Conservation (phyloP, 2,888 invertebrate species). For the Lycophotia porphyrea region DNA sequence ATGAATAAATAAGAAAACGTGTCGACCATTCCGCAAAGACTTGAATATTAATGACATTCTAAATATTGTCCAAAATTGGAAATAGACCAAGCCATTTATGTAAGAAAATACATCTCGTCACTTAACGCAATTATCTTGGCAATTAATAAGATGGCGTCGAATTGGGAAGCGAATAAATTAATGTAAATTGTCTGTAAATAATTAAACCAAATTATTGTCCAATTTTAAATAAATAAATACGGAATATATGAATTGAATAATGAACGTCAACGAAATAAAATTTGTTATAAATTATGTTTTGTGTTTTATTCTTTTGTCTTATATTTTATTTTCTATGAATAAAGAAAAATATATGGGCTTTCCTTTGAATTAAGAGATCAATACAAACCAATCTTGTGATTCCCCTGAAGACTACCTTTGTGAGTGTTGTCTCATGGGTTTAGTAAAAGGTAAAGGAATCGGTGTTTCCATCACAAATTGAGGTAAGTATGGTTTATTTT, state of each 20-base stretch:
- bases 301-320: conserved; percentile 48
- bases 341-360: neutral
- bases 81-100: conserved; percentile 46
- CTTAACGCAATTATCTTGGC: conserved; percentile 58
- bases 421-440: conserved; percentile 27
- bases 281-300: conserved; percentile 67
- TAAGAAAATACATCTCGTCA: conserved; percentile 47
- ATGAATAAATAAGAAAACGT: conserved; percentile 47
- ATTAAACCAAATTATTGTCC: conserved; percentile 63
- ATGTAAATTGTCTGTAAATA: conserved; percentile 67
- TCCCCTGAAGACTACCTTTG: conserved; percentile 27
- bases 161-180: conserved; percentile 49
- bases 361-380: conserved; percentile 6
- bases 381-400: conserved; percentile 36
- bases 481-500: conserved; percentile 22
- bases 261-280: conserved; percentile 74
- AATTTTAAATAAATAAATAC: conserved; percentile 64
- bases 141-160: conserved; percentile 51
- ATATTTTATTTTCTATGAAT: neutral
- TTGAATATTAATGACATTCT: conserved; percentile 56
- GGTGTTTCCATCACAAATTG: conserved; percentile 5
- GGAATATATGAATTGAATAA: conserved; percentile 72
- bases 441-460: conserved; percentile 32
- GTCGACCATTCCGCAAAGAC: conserved; percentile 36
- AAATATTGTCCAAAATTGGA: conserved; percentile 55